Evolutionary conservation across 2,797 vertebrate genomes (phyloP), one percentile per base, ranked within the genome.

Genomic region (Neosalanx taihuensis): DNA sequence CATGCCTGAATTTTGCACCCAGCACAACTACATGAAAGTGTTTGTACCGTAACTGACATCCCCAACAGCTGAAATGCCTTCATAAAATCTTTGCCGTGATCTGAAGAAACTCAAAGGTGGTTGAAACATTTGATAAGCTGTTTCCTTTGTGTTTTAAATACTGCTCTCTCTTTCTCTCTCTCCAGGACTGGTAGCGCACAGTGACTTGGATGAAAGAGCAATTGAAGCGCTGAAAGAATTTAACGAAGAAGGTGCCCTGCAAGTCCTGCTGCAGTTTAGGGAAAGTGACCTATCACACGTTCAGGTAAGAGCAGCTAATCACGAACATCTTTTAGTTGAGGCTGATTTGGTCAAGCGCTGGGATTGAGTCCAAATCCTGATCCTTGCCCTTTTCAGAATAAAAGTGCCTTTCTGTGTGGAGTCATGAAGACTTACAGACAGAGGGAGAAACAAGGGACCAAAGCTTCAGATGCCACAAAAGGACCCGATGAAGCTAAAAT

Each of bases 351-450:
- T 23, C 18, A 31, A 20, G n/a, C 1, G 3, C 7, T 12, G 23
- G 0, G 10, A 15, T 10, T 37, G 12, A 26, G 5, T 20, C 35
- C 23, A 58, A 23, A 57, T n/a, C 12, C 12, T 29, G 20, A 33
- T 67, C 53, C 41, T 76, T 62, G 79, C 68, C 66, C 13, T 83
- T 89, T 89, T 64, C 89, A 98, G 97, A 99, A 98, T 91, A 99
- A 99, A 96, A 98, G 97, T 96, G 97, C 97, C 93, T 98, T 98
- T 92, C 95, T 99, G 88, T 99, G 97, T 88, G 97, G 97, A 75
- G 97, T 98, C 79, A 98, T 98, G 97, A 99, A 99, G 94, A 99
- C 97, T 1, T 98, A 97, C 70, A 94, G 97, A 81, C 97, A 99
- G 92, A 93, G 97, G 86, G 97, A 98, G 91, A 99, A 99, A 90